Conservation (phyloP, 2,888 invertebrate genomes). For the Eubasilissa splendida region DNA sequence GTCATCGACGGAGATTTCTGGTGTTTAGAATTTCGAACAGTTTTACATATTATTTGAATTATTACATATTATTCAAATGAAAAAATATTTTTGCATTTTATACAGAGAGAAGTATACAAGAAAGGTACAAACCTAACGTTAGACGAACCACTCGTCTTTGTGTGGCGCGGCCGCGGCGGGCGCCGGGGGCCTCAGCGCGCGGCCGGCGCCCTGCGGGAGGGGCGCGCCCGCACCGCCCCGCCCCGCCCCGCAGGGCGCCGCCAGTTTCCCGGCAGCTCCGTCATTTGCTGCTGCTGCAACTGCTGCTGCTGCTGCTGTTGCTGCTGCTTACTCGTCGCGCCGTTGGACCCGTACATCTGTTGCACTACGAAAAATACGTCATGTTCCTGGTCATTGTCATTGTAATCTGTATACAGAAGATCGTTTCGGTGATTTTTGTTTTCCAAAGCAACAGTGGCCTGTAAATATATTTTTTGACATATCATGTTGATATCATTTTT, state of each 20-base stretch:
- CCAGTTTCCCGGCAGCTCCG: conserved; percentile 90
- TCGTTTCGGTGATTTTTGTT: too few relatives aligned
- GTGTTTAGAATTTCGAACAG: too few relatives aligned
- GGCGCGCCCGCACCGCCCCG: conserved; percentile 86
- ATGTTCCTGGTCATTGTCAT: neutral
- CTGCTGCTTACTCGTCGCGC: conserved; percentile 77
- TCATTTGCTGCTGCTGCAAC: conserved; percentile 63
- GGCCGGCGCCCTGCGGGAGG: conserved; percentile 96
- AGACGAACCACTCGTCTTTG: conserved; percentile 95
- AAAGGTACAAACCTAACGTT: conserved; percentile 64
- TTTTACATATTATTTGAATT: too few relatives aligned
- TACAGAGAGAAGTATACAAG: neutral
- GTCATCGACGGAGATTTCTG: too few relatives aligned
- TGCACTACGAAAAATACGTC: conserved; percentile 73
- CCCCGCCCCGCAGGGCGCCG: conserved; percentile 91
- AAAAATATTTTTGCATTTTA: too few relatives aligned
- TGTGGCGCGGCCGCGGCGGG: conserved; percentile 85
- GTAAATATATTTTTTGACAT: too few relatives aligned
- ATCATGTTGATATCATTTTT: too few relatives aligned
- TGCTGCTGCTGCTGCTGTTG: conserved; percentile 70
- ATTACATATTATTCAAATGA: too few relatives aligned
- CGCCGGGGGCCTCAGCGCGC: conserved; percentile 86
- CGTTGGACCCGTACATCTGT: conserved; percentile 84
- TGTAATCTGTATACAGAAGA: too few relatives aligned
- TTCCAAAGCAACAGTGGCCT: too few relatives aligned